Conservation (phyloP, 2,888 invertebrate species). For the Phalangium opilio region DNA sequence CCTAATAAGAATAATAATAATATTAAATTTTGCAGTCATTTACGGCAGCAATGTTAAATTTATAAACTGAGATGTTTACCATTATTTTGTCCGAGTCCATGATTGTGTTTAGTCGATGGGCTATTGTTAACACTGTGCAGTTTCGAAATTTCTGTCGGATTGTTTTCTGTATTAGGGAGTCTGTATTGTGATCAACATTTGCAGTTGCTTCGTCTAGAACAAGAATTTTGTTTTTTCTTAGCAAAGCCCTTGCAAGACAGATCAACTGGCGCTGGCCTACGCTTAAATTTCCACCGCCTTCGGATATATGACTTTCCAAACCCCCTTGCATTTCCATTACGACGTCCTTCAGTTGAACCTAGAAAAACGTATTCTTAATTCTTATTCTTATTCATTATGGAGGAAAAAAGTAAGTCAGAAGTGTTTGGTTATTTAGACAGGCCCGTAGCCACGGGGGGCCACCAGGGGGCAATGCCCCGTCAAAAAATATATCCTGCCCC, state of each 20-base stretch:
- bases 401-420: too few species aligned
- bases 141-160: constrained; percentile 60
- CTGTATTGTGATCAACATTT: constrained; percentile 57
- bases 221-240: constrained; percentile 64
- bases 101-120: constrained; percentile 60
- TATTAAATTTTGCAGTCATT: background rate
- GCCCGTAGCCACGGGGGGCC: too few species aligned
- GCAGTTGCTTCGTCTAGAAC: constrained; percentile 86
- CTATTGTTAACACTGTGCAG: constrained; percentile 35
- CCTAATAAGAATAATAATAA: constrained; percentile 22
- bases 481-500: too few species aligned
- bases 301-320: constrained; percentile 50
- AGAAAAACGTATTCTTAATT: too few species aligned
- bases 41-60: background rate
- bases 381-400: too few species aligned
- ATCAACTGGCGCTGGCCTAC: constrained; percentile 79
- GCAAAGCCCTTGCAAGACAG: constrained; percentile 72
- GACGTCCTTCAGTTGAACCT: constrained; percentile 47
- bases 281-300: constrained; percentile 65
- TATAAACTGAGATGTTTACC: constrained; percentile 34
- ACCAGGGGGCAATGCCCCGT: too few species aligned
- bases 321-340: constrained; percentile 46
- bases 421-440: too few species aligned
- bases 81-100: constrained; percentile 81
- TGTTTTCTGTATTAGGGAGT: constrained; percentile 58